Base-by-base conservation (phyloP, 2,888 invertebrate species). In the Rhimphoctona megacephalus region DNA sequence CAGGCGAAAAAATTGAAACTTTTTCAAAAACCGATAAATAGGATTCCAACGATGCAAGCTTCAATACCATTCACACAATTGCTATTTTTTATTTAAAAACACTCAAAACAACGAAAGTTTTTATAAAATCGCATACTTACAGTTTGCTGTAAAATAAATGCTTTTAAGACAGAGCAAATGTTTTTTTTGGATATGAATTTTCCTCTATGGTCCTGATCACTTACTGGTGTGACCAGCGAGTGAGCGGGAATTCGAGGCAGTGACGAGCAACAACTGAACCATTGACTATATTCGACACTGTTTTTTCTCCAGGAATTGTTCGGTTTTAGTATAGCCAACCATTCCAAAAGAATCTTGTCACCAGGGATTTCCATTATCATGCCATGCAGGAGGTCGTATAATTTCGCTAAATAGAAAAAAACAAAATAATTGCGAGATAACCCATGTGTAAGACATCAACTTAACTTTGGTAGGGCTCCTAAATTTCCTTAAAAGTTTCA, bases 351-450 rank as follows among this genome's bases (percentile, higher is more conserved):
- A n/a, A 87, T 14, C 0, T 0, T 52, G 7, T 85, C 46, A 5
- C 46, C 46, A 6, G 78, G 76, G n/a, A 82, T 70, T n/a, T 76
- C 79, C 33, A 67, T 61, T 1, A 85, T 74, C 85, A 87, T 85
- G 0, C 0, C 33, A 3, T 54, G 64, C 8, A 87, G 2, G 9
- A 87, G 79, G 14, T 81, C 73, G 54, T 76, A 82, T 8, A 87
- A 81, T 79, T 82, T 87, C 1, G 30, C 84, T 86, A 52, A 25
- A n/a, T 8, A 19, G 46, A 57, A 72, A 39, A 64, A 49, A 78
- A 78, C 30, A 22, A 43, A 54, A 79, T 22, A 14, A 72, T 52
- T 49, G 3, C 46, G 19, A 43, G 43, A 39, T 43, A 11, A 67
- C 14, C 7, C 5, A 19, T 49, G 17, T 0, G 2, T 19, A 49